phyloP scores from a whole-genome alignment of 2,113 vertebrate genomes.

The Phaethornis superciliosus region DNA sequence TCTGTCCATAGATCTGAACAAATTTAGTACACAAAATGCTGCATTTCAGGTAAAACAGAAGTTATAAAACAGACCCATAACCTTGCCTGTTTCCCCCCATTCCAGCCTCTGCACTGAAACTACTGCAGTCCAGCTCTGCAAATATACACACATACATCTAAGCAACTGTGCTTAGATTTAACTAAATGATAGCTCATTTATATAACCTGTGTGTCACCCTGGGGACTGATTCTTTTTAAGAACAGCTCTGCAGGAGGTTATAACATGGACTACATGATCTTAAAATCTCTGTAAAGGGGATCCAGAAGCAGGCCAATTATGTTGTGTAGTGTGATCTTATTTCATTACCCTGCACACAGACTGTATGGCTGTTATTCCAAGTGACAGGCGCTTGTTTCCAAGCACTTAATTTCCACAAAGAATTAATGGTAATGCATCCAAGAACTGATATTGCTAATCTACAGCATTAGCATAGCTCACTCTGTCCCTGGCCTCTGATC shows the following conservation, averaged over 20 bases:
- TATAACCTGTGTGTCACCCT: not conserved
- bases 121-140: not conserved
- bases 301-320: constrained; percentile 43
- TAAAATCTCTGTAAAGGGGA: not conserved
- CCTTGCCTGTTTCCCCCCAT: not conserved
- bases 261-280: not conserved
- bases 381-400: constrained; percentile 47
- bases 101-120: not conserved
- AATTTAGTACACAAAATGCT: not conserved
- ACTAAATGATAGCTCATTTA: not conserved
- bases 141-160: not conserved
- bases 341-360: not conserved
- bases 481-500: constrained; percentile 36
- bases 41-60: not conserved
- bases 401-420: constrained; percentile 43
- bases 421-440: constrained; percentile 59
- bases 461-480: not conserved
- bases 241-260: not conserved
- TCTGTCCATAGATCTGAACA: not conserved
- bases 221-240: not conserved
- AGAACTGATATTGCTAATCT: constrained; percentile 57
- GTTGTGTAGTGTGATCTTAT: not conserved
- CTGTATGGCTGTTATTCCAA: constrained; percentile 31
- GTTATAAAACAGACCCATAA: not conserved
- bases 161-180: not conserved